A percentile compares a stretch with the other conserved stretches of the same genome.
Conservation (phyloP, 2,888 invertebrate genomes). For the Cryptophagus acutangulus region DNA sequence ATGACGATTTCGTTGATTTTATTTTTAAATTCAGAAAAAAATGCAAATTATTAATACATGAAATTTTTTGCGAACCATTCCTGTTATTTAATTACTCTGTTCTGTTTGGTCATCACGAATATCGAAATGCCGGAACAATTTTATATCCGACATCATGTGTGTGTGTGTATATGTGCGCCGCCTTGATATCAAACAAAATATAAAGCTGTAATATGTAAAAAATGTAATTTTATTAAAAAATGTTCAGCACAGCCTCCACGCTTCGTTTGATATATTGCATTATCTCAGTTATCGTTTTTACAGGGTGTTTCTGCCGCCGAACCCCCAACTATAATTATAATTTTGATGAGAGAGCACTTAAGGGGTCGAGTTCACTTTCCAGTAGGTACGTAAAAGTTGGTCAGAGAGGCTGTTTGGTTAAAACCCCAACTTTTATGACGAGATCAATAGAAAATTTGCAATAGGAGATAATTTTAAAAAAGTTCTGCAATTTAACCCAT, state of each 20-base stretch:
- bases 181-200: conserved; percentile 27
- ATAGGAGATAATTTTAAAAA: no score
- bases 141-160: conserved; percentile 21
- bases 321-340: no score
- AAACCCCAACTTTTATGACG: no score
- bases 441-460: no score
- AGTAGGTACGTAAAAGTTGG: no score
- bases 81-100: conserved; percentile 29
- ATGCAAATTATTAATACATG: conserved; percentile 40
- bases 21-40: conserved; percentile 41
- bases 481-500: no score
- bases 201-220: conserved; percentile 18
- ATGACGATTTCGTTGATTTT: conserved; percentile 43
- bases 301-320: no score
- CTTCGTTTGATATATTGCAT: conserved; percentile 13
- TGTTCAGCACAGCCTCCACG: conserved; percentile 9
- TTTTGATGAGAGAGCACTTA: neutral
- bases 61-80: conserved; percentile 29
- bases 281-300: no score
- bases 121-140: conserved; percentile 29
- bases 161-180: conserved; percentile 11
- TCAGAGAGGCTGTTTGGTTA: no score
- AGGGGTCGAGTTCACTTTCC: neutral
- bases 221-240: conserved; percentile 17
- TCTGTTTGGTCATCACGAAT: conserved; percentile 29